Evolutionary conservation across 2,888 invertebrate species (phyloP), one percentile per base, ranked within the genome.

Genomic region (Aphodius sticticus): DNA sequence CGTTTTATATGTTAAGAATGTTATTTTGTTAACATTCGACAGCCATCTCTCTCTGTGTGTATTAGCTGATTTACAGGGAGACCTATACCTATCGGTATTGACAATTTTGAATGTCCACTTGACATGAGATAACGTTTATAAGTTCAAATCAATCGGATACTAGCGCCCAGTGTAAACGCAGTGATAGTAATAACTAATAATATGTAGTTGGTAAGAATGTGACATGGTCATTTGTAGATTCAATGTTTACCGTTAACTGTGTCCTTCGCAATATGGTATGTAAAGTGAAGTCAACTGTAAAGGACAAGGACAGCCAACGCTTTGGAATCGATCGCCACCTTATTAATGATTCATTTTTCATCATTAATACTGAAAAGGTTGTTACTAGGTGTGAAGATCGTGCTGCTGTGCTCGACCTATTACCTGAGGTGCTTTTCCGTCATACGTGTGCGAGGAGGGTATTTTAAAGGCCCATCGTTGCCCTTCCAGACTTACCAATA

Each of bases 351-450:
- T 81, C 82, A 81, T 79, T 69, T 77, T 53, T 78, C 77, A 75
- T 78, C 78, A 78, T 82, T 81, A 82, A 80, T 82, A 74, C 76
- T 81, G 76, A 82, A 81, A 82, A 80, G 80, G 78, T 79, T 77
- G 81, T 80, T 79, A 82, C 79, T 81, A 82, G 81, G 82, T 82
- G 82, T 82, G 82, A 82, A 82, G 53, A 53, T 53, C 9, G 53
- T 53, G 53, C 53, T 53, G 53, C 53, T 53, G 53, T 53, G 53
- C 53, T 53, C 53, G 53, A 53, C 53, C 53, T 53, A 53, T 53
- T 53, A 53, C 53, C 53, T 53, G 53, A 53, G 53, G 53, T 53
- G 53, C 53, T 53, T 53, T 7, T 12, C 53, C 53, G 53, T 53
- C 53, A 53, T 53, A 53, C 53, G 53, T 53, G 53, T 12, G 12